Base-by-base conservation (phyloP, 2,888 invertebrate genomes). In the Cenopis cana region DNA sequence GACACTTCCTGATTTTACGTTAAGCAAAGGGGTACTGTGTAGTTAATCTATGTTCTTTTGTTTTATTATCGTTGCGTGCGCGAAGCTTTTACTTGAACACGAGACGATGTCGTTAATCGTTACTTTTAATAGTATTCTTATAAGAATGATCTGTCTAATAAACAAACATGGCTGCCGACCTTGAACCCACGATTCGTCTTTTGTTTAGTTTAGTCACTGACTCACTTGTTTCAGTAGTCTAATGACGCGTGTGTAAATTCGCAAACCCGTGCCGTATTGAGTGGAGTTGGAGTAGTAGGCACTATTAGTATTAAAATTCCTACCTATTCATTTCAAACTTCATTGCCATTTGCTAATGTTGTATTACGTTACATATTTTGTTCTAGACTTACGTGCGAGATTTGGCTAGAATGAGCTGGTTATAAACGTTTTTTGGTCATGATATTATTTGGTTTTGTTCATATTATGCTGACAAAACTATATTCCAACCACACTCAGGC, bases 181-280 rank as follows among this genome's bases (percentile, higher is more conserved):
- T 81, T 84, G 84, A 85, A 82, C 85, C 75, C 73, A 67, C 75
- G 79, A 81, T 57, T 59, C 46, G 55, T 50, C 72, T 69, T 62
- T 68, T 73, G 72, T 69, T 73, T 69, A 72, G n/a, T n/a, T n/a
- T n/a, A n/a, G n/a, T 50, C 17, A 50, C 65, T 71, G 64, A 73
- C 64, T 71, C 71, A 73, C 56, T 55, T 52, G 57, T 72, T 72
- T 59, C 64, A 68, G 55, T 57, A 17, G 46, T 11, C n/a, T 2
- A 29, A 49, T 66, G 60, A 60, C 29, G 70, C 66, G 54, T 52
- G 65, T 60, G 57, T 17, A 59, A 59, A 46, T 46, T 70, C 59
- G 69, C 55, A 61, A 61, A 50, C 33, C 49, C 46, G 60, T 24
- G n/a, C 50, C 0, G 8, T 33, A 33, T 33, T 3, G 33, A 33